These are phyloP conservation scores for Siniperca knerii DNA, from an alignment of 2,113 vertebrate genomes.

Conservation along the genomic window DNA sequence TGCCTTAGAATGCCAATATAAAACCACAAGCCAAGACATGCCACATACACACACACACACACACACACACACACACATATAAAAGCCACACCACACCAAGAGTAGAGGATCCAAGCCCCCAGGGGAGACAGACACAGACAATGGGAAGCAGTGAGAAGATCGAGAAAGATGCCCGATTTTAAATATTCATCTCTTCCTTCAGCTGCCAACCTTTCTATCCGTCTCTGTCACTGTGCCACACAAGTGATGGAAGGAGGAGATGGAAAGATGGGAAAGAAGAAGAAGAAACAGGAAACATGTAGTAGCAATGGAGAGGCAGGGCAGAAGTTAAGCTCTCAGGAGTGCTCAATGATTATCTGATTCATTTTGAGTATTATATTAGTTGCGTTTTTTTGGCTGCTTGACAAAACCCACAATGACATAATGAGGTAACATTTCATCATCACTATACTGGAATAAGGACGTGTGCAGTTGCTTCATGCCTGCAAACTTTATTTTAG, in stretches of 20 bases:
- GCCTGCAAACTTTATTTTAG: constrained; percentile 13
- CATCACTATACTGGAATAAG: constrained; percentile 14
- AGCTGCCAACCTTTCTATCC: constrained; percentile 72
- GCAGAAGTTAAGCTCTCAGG: constrained; percentile 30
- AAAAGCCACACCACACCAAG: constrained; percentile 48
- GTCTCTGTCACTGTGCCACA: constrained; percentile 53
- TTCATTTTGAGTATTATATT: constrained; percentile 49
- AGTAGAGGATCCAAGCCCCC: constrained; percentile 58
- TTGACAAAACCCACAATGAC: constrained; percentile 60
- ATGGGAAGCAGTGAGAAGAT: constrained; percentile 62
- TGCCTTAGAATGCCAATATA: constrained; percentile 71
- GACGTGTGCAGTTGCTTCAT: not conserved
- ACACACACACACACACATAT: not conserved
- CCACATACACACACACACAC: constrained; percentile 38
- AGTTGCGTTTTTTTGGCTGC: constrained; percentile 36
- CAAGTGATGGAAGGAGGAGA: constrained; percentile 46
- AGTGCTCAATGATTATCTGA: constrained; percentile 52
- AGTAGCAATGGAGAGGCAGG: constrained; percentile 37
- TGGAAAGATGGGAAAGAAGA: constrained; percentile 7
- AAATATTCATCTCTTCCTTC: constrained; percentile 79
- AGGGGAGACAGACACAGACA: constrained; percentile 61
- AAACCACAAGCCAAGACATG: constrained; percentile 68
- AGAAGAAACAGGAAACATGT: constrained; percentile 8
- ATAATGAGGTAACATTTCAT: constrained; percentile 63
- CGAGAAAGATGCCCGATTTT: constrained; percentile 66